Base-by-base conservation (phyloP, 1,140 invertebrate species). In the Anastrepha obliqua region DNA sequence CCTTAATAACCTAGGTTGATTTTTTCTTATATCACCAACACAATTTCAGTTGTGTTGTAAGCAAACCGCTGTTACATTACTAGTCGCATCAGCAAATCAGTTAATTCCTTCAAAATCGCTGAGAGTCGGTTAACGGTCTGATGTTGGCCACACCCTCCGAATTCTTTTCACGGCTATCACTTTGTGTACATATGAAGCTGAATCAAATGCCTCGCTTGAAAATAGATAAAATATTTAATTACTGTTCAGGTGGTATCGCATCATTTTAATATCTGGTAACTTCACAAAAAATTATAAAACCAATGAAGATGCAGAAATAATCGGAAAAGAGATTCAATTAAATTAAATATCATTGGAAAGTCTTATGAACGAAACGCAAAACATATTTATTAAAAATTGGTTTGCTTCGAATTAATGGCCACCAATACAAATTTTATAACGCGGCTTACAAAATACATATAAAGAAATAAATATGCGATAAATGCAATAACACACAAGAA, bases 351-450 rank as follows among this genome's bases (percentile, higher is more conserved):
- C 13, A 3, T 67, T 67, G 29, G 64, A 29, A 5, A 39, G 17
- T 74, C 39, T 74, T 74, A 74, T 74, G 39, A 47, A 44, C 17
- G 67, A 47, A 9, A 74, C 44, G 67, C 67, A 74, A 74, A 70
- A 44, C 29, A 13, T 39, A 70, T 42, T 42, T 70, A 42, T 5
- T 47, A 70, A 13, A 74, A 74, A 17, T 44, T 74, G 67, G 44
- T 42, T 47, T 42, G 67, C 42, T 74, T 74, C 13, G 42, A 44
- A 74, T 74, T 74, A 74, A 44, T n/a, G 42, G 15, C 42, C 42
- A 42, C 67, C 67, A 47, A 74, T 44, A 74, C 39, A 3, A 74
- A 74, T 44, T n/a, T 74, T 74, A 29, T 74, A 74, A 74, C 39
- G 67, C 67, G 44, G 67, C 67, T 74, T 74, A 74, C 51, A 67